phyloP scores from a whole-genome alignment of 2,888 invertebrate genomes.

The Coleophora flavipennella region DNA sequence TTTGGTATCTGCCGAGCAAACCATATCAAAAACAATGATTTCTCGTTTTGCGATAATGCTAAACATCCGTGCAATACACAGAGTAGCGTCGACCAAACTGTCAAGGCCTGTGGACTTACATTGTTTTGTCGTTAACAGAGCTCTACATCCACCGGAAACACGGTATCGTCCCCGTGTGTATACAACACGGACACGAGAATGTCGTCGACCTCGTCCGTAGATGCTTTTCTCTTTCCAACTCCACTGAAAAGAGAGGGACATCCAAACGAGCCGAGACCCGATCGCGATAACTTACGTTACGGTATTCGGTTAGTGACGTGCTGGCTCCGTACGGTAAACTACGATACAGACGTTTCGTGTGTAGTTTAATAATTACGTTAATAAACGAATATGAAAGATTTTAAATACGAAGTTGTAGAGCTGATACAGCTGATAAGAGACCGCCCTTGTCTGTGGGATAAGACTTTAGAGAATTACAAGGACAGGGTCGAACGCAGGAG shows the following conservation, averaged over 20 bases:
- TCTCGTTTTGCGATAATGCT: too few relatives aligned
- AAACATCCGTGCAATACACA: too few relatives aligned
- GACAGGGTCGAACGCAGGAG: conserved; percentile 46
- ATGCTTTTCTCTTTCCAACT: conserved; percentile 22
- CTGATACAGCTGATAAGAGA: conserved; percentile 40
- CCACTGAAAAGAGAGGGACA: conserved; percentile 20
- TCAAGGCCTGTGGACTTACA: too few relatives aligned
- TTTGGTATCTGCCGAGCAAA: too few relatives aligned
- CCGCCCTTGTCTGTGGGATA: conserved; percentile 58
- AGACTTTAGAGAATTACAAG: conserved; percentile 49
- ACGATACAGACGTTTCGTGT: background rate
- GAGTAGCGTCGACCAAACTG: too few relatives aligned
- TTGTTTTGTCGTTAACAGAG: conserved; percentile 7
- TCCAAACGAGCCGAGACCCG: conserved; percentile 40
- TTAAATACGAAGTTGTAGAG: conserved; percentile 46
- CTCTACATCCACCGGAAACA: conserved; percentile 21
- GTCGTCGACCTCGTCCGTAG: conserved; percentile 41
- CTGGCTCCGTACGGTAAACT: conserved; percentile 12
- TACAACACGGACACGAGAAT: conserved; percentile 16
- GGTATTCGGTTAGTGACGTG: too few relatives aligned
- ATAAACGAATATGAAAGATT: conserved; percentile 31
- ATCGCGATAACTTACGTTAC: too few relatives aligned
- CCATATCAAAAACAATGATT: too few relatives aligned
- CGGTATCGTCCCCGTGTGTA: conserved; percentile 21
- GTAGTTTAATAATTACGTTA: too few relatives aligned